Conservation (phyloP, 1,140 invertebrate species). For the Tetramorium alpestre region DNA sequence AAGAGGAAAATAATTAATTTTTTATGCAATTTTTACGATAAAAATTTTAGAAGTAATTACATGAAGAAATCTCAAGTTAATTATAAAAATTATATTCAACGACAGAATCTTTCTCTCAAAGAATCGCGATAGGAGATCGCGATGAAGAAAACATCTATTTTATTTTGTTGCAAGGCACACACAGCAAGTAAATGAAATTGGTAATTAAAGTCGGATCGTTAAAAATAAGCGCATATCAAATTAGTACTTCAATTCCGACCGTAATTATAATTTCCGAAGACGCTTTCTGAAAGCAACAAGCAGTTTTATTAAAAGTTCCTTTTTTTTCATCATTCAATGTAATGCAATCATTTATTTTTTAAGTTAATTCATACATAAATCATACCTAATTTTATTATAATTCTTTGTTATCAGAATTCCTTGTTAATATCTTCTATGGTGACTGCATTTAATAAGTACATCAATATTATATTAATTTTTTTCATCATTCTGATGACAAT, state of each 20-base stretch:
- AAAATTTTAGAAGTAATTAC: slow-evolving; percentile 25
- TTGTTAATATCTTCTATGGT: not conserved
- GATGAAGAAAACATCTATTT: slow-evolving; percentile 7
- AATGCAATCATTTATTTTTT: not conserved
- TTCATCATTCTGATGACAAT: not conserved
- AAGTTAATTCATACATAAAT: not conserved
- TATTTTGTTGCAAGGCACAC: not conserved
- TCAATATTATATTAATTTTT: slow-evolving; percentile 4
- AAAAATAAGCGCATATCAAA: slow-evolving; percentile 30
- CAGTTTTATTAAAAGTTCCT: not conserved
- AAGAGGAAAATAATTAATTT: not conserved
- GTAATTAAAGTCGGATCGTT: slow-evolving; percentile 48
- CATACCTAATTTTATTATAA: not conserved
- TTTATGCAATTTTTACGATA: not conserved
- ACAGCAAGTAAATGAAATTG: slow-evolving; percentile 39
- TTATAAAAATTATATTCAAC: slow-evolving; percentile 14
- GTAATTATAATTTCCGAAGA: not conserved
- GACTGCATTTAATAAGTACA: not conserved
- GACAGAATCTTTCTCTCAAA: not conserved
- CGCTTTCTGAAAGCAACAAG: not conserved
- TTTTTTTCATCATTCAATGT: not conserved
- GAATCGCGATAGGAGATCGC: not conserved
- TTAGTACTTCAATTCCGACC: not conserved
- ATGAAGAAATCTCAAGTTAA: not conserved
- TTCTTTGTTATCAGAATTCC: not conserved